These are phyloP conservation scores for Trypoxylus dichotomus DNA, from an alignment of 1,140 invertebrate species.

Conservation along the genomic window DNA sequence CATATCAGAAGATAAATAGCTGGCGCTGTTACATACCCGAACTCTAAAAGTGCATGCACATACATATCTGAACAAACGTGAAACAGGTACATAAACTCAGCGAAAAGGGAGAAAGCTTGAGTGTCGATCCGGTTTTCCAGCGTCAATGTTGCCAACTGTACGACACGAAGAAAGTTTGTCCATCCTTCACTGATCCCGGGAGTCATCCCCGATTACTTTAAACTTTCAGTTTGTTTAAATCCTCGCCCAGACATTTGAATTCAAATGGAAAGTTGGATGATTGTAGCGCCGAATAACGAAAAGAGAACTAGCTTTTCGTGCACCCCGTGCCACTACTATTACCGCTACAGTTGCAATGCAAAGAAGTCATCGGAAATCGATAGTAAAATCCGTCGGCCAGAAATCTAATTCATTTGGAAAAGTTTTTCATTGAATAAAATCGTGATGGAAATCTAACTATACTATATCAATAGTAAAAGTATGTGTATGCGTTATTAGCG, in stretches of 20 bases:
- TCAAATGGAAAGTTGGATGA: slow-evolving; percentile 2
- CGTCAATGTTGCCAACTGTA: background rate
- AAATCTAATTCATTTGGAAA: slow-evolving; percentile 5
- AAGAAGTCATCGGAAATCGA: background rate
- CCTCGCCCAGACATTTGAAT: slow-evolving; percentile 4
- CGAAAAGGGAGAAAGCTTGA: background rate
- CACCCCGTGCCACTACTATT: background rate
- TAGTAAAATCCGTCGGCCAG: background rate
- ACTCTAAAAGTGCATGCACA: background rate
- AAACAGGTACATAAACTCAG: background rate
- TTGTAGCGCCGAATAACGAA: background rate
- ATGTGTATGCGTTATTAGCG: background rate
- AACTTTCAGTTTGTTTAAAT: slow-evolving; percentile 25
- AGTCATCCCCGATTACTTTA: slow-evolving; percentile 22
- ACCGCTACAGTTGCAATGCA: background rate
- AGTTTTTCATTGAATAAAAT: background rate
- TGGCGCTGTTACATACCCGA: background rate
- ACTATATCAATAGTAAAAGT: background rate
- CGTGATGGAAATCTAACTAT: background rate
- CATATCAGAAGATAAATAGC: background rate
- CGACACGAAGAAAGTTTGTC: slow-evolving; percentile 5
- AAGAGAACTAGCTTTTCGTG: background rate
- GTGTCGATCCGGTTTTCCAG: background rate
- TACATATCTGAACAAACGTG: background rate
- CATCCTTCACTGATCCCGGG: slow-evolving; percentile 1